phyloP scores from a whole-genome alignment of 1,140 invertebrate genomes.

The Manduca sexta region DNA sequence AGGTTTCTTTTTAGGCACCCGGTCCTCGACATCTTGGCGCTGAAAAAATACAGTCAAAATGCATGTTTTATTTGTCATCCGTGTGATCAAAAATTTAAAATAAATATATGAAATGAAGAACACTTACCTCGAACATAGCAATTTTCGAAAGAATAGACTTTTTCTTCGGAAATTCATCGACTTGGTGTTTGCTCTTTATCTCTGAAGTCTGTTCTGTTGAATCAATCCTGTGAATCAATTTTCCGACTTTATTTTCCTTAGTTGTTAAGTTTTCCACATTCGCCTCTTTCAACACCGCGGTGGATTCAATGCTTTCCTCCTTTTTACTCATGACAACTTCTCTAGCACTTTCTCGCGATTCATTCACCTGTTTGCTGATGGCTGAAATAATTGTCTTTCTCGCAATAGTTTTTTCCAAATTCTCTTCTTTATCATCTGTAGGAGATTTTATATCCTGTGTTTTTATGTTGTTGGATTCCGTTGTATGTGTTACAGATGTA shows the following conservation, averaged over 20 bases:
- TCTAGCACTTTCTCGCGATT: too few species aligned
- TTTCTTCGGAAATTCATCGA: slow-evolving; percentile 33
- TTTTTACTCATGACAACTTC: background rate
- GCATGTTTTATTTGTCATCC: background rate
- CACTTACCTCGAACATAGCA: slow-evolving; percentile 58
- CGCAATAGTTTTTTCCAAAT: background rate
- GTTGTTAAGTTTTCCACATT: slow-evolving; percentile 25
- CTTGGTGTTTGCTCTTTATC: background rate
- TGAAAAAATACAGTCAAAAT: slow-evolving; percentile 6
- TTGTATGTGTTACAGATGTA: too few species aligned
- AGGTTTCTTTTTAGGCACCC: background rate
- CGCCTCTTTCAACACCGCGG: background rate
- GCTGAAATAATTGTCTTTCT: too few species aligned
- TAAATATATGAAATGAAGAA: too few species aligned
- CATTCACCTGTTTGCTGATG: too few species aligned
- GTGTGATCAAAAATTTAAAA: background rate
- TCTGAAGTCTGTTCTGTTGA: slow-evolving; percentile 20
- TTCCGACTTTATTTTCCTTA: slow-evolving; percentile 46
- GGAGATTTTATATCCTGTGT: background rate
- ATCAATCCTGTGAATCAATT: slow-evolving; percentile 37
- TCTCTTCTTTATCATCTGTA: background rate
- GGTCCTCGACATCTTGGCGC: slow-evolving; percentile 11
- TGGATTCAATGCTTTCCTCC: background rate
- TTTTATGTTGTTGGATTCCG: background rate
- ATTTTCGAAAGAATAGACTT: slow-evolving; percentile 48